phyloP scores from a whole-genome alignment of 2,888 invertebrate genomes.

The Protonemura montana region DNA sequence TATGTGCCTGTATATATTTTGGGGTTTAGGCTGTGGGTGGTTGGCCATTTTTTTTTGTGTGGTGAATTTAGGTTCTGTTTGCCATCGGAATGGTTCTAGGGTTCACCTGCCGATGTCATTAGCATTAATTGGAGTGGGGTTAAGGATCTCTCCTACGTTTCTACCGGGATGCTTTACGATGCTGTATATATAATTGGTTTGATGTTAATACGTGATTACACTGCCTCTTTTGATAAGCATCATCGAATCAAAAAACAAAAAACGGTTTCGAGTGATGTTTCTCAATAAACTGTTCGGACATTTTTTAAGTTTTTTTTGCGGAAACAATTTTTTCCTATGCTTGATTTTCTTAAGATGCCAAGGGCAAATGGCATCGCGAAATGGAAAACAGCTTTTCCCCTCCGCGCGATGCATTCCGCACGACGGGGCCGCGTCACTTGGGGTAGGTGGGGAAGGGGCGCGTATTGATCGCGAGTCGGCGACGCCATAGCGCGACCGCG shows the following conservation, averaged over 20 bases:
- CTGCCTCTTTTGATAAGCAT: no score
- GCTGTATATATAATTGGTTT: no score
- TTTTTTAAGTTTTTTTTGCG: no score
- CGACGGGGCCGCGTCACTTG: not conserved
- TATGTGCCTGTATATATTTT: not conserved
- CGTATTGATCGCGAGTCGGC: not conserved
- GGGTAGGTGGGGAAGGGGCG: not conserved
- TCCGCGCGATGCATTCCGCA: not conserved
- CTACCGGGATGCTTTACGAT: no score
- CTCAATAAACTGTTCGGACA: no score
- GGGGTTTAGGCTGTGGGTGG: not conserved
- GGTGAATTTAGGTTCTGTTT: not conserved
- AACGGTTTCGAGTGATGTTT: no score
- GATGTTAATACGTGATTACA: no score
- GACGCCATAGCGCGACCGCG: not conserved
- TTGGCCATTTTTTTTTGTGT: not conserved
- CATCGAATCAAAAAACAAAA: no score
- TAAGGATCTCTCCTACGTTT: not conserved
- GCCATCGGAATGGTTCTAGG: not conserved
- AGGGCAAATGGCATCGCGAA: not conserved
- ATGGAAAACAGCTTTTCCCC: not conserved
- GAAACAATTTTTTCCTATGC: no score
- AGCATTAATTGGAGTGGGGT: not conserved
- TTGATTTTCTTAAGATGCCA: no score
- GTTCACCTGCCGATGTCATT: not conserved